Evolutionary conservation across 2,797 vertebrate genomes (phyloP).

Genomic region (Phrynocephalus guinanensis): DNA sequence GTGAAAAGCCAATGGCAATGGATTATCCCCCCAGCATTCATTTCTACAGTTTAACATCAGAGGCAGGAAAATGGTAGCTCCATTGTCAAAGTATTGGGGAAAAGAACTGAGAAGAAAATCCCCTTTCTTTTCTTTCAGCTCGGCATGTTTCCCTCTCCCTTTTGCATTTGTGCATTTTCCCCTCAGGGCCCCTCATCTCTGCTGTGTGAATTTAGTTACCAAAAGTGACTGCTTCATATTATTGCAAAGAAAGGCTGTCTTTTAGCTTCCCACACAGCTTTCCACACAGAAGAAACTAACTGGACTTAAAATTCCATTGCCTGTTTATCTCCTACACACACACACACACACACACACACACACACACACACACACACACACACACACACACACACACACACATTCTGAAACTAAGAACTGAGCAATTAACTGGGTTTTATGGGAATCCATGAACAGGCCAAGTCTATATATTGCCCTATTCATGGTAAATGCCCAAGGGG

Average conservation of each 20-base stretch:
- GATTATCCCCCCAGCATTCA: no score
- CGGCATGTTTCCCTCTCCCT: background rate
- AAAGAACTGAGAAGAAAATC: background rate
- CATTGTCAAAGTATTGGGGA: no score
- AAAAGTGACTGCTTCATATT: background rate
- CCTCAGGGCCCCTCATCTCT: background rate
- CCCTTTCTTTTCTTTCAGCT: background rate
- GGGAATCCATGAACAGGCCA: background rate
- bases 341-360: no score
- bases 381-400: no score
- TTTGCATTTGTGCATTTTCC: background rate
- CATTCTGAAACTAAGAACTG: background rate
- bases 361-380: no score
- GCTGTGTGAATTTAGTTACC: background rate
- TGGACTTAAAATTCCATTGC: background rate
- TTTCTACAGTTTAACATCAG: background rate
- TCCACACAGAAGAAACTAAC: constrained; percentile 5
- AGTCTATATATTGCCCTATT: constrained; percentile 16
- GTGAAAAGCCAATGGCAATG: no score
- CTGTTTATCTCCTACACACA: no score
- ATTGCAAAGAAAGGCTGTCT: background rate
- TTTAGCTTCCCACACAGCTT: background rate
- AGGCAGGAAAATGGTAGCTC: background rate
- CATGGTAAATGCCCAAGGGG: constrained; percentile 19
- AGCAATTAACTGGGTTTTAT: constrained; percentile 11